phyloP scores from a whole-genome alignment of 2,113 vertebrate genomes.

The Sphaerodactylus townsendi region DNA sequence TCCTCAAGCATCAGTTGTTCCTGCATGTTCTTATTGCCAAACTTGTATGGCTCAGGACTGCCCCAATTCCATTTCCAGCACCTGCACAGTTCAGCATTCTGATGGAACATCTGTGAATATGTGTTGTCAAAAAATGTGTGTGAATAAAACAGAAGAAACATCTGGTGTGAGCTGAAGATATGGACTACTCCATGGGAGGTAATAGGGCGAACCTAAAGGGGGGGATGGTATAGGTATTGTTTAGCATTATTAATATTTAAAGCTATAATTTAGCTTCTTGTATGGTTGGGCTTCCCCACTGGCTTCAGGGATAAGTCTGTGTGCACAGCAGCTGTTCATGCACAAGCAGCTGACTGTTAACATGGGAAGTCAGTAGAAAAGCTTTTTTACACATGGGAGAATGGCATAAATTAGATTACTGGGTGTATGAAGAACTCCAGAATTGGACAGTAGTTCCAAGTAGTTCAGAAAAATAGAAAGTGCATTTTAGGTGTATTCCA shows the following conservation, averaged over 20 bases:
- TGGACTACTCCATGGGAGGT: background rate
- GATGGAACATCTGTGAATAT: background rate
- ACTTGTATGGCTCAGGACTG: background rate
- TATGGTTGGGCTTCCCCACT: background rate
- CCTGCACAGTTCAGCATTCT: accelerated
- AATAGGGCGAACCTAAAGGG: background rate
- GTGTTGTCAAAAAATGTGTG: background rate
- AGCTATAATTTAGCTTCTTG: background rate
- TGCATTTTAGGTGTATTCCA: background rate
- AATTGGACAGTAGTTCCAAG: background rate
- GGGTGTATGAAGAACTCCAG: background rate
- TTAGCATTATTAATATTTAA: background rate
- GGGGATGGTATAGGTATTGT: background rate
- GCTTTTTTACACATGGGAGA: background rate
- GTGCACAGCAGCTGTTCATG: background rate
- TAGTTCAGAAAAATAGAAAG: background rate
- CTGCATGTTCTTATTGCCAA: background rate
- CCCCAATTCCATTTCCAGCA: background rate
- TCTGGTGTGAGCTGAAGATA: conserved; percentile 1
- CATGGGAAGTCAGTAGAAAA: background rate
- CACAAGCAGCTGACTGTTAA: background rate
- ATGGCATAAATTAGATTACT: background rate
- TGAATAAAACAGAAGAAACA: accelerated
- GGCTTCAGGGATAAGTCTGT: background rate
- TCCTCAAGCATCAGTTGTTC: accelerated